These are phyloP conservation scores for Lacerta agilis DNA, from an alignment of 2,797 vertebrate species.

Conservation along the genomic window DNA sequence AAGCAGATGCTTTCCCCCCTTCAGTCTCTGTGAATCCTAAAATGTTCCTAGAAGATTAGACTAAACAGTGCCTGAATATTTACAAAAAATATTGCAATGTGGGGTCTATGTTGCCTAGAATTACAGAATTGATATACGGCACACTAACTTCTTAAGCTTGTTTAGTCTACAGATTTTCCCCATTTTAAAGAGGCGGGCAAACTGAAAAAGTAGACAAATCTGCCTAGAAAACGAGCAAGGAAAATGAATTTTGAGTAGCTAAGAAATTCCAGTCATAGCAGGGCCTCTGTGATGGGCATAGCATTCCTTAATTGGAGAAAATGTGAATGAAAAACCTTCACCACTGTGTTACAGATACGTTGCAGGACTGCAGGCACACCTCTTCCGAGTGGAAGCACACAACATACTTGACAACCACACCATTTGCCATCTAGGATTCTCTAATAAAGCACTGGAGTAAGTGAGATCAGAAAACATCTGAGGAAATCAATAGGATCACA, in stretches of 20 bases:
- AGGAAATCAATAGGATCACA: neutral
- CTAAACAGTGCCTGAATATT: slow-evolving; percentile 38
- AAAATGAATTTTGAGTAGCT: slow-evolving; percentile 33
- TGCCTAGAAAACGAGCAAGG: slow-evolving; percentile 45
- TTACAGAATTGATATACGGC: slow-evolving; percentile 7
- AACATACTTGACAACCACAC: neutral
- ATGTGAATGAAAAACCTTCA: neutral
- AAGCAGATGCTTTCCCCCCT: slow-evolving; percentile 16
- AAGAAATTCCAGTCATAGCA: slow-evolving; percentile 29
- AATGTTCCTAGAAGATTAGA: slow-evolving; percentile 38
- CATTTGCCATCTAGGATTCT: neutral
- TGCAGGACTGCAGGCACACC: neutral
- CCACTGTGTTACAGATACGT: neutral
- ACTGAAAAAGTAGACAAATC: slow-evolving; percentile 3
- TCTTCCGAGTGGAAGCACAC: neutral
- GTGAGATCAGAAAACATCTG: neutral
- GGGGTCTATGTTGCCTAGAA: slow-evolving; percentile 2
- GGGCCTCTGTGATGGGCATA: slow-evolving; percentile 22
- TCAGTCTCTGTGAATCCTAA: slow-evolving; percentile 7
- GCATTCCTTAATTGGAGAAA: neutral
- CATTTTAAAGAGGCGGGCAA: slow-evolving; percentile 31
- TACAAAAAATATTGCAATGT: slow-evolving; percentile 9
- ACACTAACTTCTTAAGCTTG: slow-evolving; percentile 25
- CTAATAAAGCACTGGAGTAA: neutral
- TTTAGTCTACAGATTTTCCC: slow-evolving; percentile 25